Evolutionary conservation across 2,113 vertebrate species (phyloP).

Genomic region (Periophthalmodon schlosseri): DNA sequence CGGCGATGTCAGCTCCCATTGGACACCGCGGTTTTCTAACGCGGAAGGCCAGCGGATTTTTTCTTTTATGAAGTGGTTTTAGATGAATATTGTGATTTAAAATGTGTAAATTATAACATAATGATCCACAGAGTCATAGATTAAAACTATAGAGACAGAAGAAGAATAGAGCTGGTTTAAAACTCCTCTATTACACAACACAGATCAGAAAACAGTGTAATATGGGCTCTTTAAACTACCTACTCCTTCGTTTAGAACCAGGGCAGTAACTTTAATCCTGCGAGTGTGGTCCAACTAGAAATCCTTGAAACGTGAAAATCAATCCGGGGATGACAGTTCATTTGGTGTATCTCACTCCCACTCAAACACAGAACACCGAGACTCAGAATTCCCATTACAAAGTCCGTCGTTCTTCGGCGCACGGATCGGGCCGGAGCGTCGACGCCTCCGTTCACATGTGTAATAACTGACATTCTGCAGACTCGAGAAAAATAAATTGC

Average conservation of each 20-base stretch:
- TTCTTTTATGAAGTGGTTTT: too few species aligned
- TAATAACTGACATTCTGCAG: conserved; percentile 48
- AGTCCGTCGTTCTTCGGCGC: conserved; percentile 59
- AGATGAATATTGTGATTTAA: too few species aligned
- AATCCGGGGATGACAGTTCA: conserved; percentile 74
- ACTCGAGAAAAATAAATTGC: conserved; percentile 24
- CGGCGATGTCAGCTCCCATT: too few species aligned
- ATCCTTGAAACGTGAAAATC: conserved; percentile 74
- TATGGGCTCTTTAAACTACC: conserved; percentile 16
- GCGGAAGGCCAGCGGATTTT: too few species aligned
- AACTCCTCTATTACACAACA: too few species aligned
- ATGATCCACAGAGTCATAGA: too few species aligned
- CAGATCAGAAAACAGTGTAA: too few species aligned
- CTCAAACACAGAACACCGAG: conserved; percentile 27
- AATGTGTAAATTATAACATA: too few species aligned
- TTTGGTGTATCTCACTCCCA: conserved; percentile 57
- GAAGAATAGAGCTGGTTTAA: too few species aligned
- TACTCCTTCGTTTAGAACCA: conserved; percentile 39
- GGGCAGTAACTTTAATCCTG: conserved; percentile 57
- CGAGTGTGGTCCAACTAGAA: conserved; percentile 60
- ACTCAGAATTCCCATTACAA: conserved; percentile 70
- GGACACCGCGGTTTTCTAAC: too few species aligned
- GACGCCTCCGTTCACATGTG: conserved; percentile 40
- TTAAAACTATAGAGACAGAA: too few species aligned
- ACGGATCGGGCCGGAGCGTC: conserved; percentile 50